Evolutionary conservation across 2,797 vertebrate species (phyloP), one percentile per base, ranked within the genome.

Genomic region (Paedocypris micromegethes): DNA sequence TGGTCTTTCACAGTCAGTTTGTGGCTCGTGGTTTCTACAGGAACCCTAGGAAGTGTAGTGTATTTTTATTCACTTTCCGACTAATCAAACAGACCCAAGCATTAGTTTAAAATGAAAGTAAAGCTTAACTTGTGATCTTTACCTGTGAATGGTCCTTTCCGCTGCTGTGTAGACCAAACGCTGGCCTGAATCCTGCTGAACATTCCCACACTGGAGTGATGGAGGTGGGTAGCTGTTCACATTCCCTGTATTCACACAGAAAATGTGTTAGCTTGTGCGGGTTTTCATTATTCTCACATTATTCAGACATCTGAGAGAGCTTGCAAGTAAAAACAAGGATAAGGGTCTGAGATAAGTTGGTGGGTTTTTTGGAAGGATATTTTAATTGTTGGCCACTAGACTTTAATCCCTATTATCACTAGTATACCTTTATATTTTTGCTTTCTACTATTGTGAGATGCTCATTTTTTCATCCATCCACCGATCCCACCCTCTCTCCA

Each of bases 151-250:
- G 4, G 59, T 40, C 54, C 66, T 66, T 48, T 72, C 37, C 6
- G 66, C 72, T 23, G 68, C 67, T 38, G 53, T 41, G 43, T 44
- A 62, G 3, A 48, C 41, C 5, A 67, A 37, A 5, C 7, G 2
- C 23, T 5, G n/a, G 2, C 9, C 42, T 56, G 42, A 3, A 7
- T n/a, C 5, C 65, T 7, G 41, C 0, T 3, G 9, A 69, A 85
- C 77, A 6, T 66, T 73, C 40, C 82, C 76, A 79, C 93, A 95
- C 3, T 44, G 78, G 5, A 92, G 66, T 5, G 78, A 51, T 9
- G 79, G 55, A 37, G 84, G 64, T 73, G 92, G 91, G 65, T 94
- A 93, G 1, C 56, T 39, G 72, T 92, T 93, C 2, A 83, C 61
- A 61, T 82, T 83, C 73, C 79, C 92, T 95, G 83, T 74, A 83